Percentiles rank a stretch among this genome's conserved stretches.
These are phyloP conservation scores for Zygothrica quintamaculata DNA, from an alignment of 2,888 invertebrate genomes.

Conservation along the genomic window DNA sequence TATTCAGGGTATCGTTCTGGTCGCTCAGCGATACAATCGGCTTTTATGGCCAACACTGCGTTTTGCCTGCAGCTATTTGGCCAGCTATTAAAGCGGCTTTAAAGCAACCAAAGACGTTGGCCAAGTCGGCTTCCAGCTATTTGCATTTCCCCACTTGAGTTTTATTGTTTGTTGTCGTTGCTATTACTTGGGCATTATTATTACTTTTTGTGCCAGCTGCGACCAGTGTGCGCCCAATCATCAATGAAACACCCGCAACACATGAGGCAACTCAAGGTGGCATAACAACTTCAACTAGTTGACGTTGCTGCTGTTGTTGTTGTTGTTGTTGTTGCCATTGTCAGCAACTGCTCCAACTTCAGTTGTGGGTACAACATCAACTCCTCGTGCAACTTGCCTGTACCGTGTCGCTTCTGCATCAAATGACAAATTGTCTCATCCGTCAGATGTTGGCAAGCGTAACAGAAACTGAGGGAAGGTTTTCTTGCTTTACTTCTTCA, in stretches of 20 bases:
- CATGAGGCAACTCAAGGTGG: slow-evolving; percentile 27
- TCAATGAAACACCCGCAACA: slow-evolving; percentile 39
- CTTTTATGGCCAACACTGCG: slow-evolving; percentile 41
- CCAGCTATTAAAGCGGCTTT: slow-evolving; percentile 53
- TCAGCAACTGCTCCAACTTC: slow-evolving; percentile 30
- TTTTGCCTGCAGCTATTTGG: slow-evolving; percentile 62
- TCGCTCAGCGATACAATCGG: slow-evolving; percentile 55
- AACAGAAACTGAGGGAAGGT: slow-evolving; percentile 37
- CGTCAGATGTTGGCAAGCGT: slow-evolving; percentile 49
- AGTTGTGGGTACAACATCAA: slow-evolving; percentile 20
- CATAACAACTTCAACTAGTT: slow-evolving; percentile 11
- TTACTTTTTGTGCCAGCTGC: slow-evolving; percentile 61
- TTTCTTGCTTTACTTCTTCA: too few relatives aligned
- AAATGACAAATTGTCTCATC: slow-evolving; percentile 81
- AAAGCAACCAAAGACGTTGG: slow-evolving; percentile 26
- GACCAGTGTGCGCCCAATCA: slow-evolving; percentile 25
- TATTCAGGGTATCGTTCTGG: slow-evolving; percentile 67
- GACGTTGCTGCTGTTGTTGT: slow-evolving; percentile 27
- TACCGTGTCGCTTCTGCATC: slow-evolving; percentile 65
- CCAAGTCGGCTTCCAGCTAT: slow-evolving; percentile 38
- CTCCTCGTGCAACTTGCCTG: not conserved
- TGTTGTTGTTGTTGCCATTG: slow-evolving; percentile 33
- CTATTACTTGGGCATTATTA: slow-evolving; percentile 47
- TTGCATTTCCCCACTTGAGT: slow-evolving; percentile 58
- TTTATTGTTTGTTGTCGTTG: slow-evolving; percentile 37